Percentiles rank a stretch among this genome's conserved stretches.
Evolutionary conservation across 1,140 invertebrate genomes (phyloP).

Genomic region (Cyrtorhinus lividipennis): DNA sequence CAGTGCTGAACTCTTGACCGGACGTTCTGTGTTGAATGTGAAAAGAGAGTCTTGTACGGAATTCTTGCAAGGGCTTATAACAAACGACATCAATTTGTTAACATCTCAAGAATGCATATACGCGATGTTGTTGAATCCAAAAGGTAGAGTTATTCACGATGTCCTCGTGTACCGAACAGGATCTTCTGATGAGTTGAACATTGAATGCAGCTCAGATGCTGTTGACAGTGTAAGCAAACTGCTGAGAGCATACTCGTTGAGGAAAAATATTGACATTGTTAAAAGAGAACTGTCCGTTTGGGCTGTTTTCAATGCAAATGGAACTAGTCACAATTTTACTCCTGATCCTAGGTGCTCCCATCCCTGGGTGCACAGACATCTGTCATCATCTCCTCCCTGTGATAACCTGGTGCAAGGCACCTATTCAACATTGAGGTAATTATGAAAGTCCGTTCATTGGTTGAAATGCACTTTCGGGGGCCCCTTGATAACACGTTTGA

Average conservation of each 20-base stretch:
- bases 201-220: constrained; percentile 63
- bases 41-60: constrained; percentile 40
- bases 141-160: constrained; percentile 78
- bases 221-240: constrained; percentile 49
- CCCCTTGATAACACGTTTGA: no score
- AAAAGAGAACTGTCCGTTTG: constrained; percentile 45
- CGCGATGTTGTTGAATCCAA: constrained; percentile 65
- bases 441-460: no score
- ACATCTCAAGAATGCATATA: constrained; percentile 50
- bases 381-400: not conserved
- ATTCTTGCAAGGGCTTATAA: constrained; percentile 74
- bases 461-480: no score
- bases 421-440: constrained; percentile 35
- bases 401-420: not conserved
- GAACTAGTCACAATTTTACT: constrained; percentile 14
- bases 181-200: constrained; percentile 41
- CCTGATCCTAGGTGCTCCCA: constrained; percentile 13
- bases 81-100: constrained; percentile 70
- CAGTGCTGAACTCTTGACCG: not conserved
- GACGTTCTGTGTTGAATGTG: not conserved
- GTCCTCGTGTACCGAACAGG: constrained; percentile 57
- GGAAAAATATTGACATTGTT: constrained; percentile 58
- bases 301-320: constrained; percentile 38
- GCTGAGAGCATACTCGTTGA: constrained; percentile 63
- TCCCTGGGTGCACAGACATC: constrained; percentile 6